Conservation (phyloP, 2,113 vertebrate species). For the Symphodus melops region DNA sequence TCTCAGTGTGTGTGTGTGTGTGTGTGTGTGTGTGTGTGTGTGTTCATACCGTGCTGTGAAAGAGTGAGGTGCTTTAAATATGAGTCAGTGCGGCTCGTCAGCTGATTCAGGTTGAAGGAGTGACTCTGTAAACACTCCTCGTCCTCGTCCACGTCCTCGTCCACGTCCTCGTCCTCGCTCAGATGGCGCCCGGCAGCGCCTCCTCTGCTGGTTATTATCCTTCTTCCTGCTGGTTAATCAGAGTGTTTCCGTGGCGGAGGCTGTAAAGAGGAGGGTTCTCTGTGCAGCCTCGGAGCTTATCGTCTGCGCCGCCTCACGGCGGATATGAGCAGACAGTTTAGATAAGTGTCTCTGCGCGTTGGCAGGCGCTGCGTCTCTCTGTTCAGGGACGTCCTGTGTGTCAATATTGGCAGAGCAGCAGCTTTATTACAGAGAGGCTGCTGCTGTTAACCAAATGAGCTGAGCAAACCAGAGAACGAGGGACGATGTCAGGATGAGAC, state of each 20-base stretch:
- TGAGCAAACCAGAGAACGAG: conserved; percentile 51
- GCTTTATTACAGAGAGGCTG: conserved; percentile 59
- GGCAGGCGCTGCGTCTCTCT: conserved; percentile 60
- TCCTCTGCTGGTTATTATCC: no score
- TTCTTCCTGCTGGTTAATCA: neutral
- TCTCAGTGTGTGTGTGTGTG: no score
- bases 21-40: no score
- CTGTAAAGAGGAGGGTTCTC: conserved; percentile 8
- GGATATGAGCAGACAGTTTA: conserved; percentile 72
- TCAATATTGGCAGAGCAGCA: conserved; percentile 72
- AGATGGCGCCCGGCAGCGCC: no score
- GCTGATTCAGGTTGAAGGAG: no score
- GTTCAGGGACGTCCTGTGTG: conserved; percentile 64
- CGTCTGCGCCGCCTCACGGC: conserved; percentile 48
- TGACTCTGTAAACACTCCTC: no score
- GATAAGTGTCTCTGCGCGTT: conserved; percentile 71
- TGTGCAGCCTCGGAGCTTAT: conserved; percentile 38
- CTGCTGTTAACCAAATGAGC: conserved; percentile 66
- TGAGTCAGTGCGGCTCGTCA: no score
- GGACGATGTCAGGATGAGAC: conserved; percentile 52
- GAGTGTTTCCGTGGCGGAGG: neutral
- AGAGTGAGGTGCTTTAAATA: no score
- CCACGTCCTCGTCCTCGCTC: no score
- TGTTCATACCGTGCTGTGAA: no score
- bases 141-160: no score